phyloP scores from a whole-genome alignment of 64 coral and sea anemone genomes.

The Pachyseris speciosa region DNA sequence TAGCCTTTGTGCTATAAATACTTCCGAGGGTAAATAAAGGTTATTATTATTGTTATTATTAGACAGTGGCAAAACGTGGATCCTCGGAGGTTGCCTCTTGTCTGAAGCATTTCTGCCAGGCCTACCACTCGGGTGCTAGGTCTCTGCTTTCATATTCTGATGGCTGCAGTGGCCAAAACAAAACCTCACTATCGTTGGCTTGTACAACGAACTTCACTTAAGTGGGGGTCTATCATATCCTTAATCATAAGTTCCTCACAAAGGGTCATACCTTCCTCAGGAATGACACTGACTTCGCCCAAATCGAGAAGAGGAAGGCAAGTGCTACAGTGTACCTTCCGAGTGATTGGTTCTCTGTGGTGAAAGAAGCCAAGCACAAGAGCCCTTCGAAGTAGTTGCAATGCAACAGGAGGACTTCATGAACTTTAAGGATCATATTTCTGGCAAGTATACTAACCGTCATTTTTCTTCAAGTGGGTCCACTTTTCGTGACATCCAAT shows the following conservation, averaged over 20 bases:
- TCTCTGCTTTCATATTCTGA: slow-evolving; percentile 2
- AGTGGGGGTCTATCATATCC: neutral
- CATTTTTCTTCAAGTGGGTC: neutral
- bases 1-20: too few relatives aligned
- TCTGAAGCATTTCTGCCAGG: neutral
- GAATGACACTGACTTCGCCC: slow-evolving; percentile 35
- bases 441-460: neutral
- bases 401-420: slow-evolving; percentile 17
- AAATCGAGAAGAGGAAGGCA: slow-evolving; percentile 59
- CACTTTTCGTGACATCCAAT: neutral
- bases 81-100: neutral
- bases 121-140: neutral
- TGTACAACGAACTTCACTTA: neutral
- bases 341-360: slow-evolving; percentile 1
- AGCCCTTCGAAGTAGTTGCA: slow-evolving; percentile 11
- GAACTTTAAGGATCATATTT: neutral
- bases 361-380: neutral
- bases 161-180: slow-evolving; percentile 31
- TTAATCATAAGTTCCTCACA: slow-evolving; percentile 50
- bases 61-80: neutral
- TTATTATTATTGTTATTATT: too few relatives aligned
- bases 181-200: neutral
- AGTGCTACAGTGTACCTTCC: neutral
- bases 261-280: slow-evolving; percentile 39
- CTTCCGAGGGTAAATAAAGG: too few relatives aligned